phyloP scores from a whole-genome alignment of 2,797 vertebrate species.

The Micropoecilia bifurca region DNA sequence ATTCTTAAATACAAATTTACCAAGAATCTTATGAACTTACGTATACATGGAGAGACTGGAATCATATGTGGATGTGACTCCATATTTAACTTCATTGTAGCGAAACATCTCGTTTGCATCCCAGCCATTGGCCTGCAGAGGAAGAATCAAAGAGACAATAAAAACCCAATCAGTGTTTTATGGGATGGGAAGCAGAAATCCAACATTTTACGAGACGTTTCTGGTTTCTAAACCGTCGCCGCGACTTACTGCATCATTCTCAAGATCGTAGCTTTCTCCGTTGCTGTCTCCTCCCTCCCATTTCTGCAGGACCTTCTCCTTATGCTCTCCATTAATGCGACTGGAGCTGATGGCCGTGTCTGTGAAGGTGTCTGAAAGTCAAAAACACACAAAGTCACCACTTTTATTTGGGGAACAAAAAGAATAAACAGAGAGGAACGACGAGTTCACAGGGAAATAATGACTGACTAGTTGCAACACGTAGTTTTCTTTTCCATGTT shows the following conservation, averaged over 20 bases:
- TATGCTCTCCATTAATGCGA: constrained; percentile 92
- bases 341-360: constrained; percentile 89
- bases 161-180: not conserved
- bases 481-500: not conserved
- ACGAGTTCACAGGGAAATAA: no score
- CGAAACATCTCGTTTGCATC: constrained; percentile 96
- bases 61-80: constrained; percentile 93
- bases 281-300: constrained; percentile 94
- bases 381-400: not conserved
- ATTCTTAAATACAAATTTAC: not conserved
- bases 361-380: constrained; percentile 87
- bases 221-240: not conserved
- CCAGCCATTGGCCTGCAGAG: constrained; percentile 90
- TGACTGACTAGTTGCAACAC: not conserved
- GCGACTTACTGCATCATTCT: constrained; percentile 87
- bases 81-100: constrained; percentile 93
- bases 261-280: constrained; percentile 90
- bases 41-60: constrained; percentile 93
- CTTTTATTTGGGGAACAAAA: not conserved
- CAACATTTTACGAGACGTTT: not conserved
- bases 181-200: not conserved
- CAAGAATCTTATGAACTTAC: constrained; percentile 75
- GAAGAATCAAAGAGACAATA: not conserved
- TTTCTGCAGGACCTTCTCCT: constrained; percentile 91
- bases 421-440: not conserved